Base-by-base conservation (phyloP, 2,888 invertebrate genomes). In the Tinea pellionella region DNA sequence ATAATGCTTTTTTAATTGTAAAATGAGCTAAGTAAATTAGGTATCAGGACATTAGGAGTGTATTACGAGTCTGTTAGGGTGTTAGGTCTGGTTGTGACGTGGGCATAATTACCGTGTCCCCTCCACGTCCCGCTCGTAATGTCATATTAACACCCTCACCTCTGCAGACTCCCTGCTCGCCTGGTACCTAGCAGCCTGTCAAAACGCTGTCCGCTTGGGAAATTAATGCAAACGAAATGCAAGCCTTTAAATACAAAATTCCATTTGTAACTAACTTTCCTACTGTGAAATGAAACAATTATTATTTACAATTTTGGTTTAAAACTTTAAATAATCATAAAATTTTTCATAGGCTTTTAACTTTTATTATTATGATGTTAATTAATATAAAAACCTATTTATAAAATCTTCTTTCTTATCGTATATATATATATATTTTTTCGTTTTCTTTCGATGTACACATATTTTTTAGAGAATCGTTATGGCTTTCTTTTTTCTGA, bases 141-240 rank as follows among this genome's bases (percentile, higher is more conserved):
- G 86, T 83, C 82, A 85, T 78, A 86, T 86, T 86, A 86, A 78
- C 86, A 81, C 83, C 83, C 78, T 75, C 68, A 51, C 53, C 53
- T 53, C 53, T 24, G 53, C 47, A 47, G 47, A n/a, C 47, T 13
- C 24, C 53, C 53, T 53, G 53, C 24, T 53, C 53, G 53, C 47
- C 47, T 47, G 47, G 47, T 47, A 47, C 47, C 47, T 15, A 47
- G 53, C 16, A 47, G 47, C 55, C 57, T 57, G 57, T 57, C 57
- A 57, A 57, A 57, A 57, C 24, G 57, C 57, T 57, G 15, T 24
- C 47, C 24, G 11, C 19, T 24, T 1, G 18, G 15, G 13, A 57
- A 57, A 57, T 57, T 57, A 57, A 57, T 57, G 57, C 57, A 57
- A 57, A 57, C 57, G 57, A 57, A 57, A 57, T 57, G 32, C 57